These are phyloP conservation scores for Hydrotaea diabolus DNA, from an alignment of 2,888 invertebrate genomes.

Conservation along the genomic window DNA sequence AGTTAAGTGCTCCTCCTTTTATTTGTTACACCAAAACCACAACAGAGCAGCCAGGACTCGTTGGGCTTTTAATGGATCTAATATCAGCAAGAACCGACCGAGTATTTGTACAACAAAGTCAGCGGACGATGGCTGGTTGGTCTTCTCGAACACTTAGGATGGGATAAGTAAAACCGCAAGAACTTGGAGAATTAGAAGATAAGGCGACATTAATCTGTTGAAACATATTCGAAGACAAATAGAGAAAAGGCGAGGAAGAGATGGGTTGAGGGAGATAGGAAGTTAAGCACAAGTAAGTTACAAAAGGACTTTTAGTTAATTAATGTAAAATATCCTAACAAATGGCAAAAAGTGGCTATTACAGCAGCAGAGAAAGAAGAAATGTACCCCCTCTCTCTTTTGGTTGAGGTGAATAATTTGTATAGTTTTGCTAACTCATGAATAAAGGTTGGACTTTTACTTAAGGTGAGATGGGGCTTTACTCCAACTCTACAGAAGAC, in stretches of 20 bases:
- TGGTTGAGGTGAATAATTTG: too few species aligned
- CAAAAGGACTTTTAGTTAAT: constrained; percentile 41
- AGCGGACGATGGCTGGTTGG: not conserved
- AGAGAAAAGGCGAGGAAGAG: not conserved
- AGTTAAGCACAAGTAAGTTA: not conserved
- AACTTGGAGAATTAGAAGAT: constrained; percentile 18
- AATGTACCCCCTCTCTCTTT: too few species aligned
- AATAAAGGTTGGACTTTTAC: not conserved
- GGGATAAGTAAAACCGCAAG: not conserved
- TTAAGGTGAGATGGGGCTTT: not conserved
- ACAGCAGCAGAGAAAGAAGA: not conserved
- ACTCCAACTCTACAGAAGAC: too few species aligned
- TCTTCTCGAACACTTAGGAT: not conserved
- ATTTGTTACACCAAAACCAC: not conserved
- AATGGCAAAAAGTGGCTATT: constrained; percentile 25
- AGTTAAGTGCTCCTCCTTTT: not conserved
- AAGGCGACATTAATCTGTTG: constrained; percentile 24
- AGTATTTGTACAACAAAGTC: not conserved
- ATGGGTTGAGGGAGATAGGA: not conserved
- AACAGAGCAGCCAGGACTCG: not conserved
- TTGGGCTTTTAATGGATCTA: constrained; percentile 15
- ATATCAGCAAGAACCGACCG: not conserved
- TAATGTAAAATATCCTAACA: constrained; percentile 41
- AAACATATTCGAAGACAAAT: constrained; percentile 15
- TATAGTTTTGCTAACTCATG: not conserved